Percentiles rank a stretch among this genome's conserved stretches.
Evolutionary conservation across 2,888 invertebrate genomes (phyloP).

Genomic region (Agrochola circellaris): DNA sequence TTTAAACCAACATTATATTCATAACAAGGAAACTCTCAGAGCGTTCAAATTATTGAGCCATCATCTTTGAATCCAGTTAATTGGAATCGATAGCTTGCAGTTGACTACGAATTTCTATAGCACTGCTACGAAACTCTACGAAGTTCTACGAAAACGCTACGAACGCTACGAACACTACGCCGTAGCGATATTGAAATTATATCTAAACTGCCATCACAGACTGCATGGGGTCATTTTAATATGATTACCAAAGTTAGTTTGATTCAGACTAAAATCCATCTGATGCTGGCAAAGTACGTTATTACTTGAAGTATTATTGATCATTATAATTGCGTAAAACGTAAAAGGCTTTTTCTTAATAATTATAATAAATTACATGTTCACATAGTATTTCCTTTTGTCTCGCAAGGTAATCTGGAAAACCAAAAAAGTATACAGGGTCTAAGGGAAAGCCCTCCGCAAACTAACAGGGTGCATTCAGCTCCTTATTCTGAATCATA

Average conservation of each 20-base stretch:
- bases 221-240: background rate
- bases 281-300: background rate
- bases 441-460: no score
- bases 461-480: no score
- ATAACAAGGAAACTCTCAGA: slow-evolving; percentile 1
- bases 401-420: background rate
- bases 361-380: background rate
- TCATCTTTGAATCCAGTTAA: slow-evolving; percentile 30
- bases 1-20: background rate
- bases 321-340: background rate
- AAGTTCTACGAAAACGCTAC: slow-evolving; percentile 20
- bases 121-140: slow-evolving; percentile 37
- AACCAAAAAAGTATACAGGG: background rate
- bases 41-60: background rate
- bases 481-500: no score
- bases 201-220: background rate
- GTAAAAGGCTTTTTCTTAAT: background rate
- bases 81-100: slow-evolving; percentile 11
- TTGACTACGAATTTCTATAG: slow-evolving; percentile 31
- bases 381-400: background rate
- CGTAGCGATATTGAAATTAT: slow-evolving; percentile 7
- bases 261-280: background rate
- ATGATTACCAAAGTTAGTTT: background rate
- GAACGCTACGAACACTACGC: background rate
- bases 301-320: background rate